Evolutionary conservation across 1,140 invertebrate genomes (phyloP), one percentile per base, ranked within the genome.

Genomic region (Drosophila aff.): DNA sequence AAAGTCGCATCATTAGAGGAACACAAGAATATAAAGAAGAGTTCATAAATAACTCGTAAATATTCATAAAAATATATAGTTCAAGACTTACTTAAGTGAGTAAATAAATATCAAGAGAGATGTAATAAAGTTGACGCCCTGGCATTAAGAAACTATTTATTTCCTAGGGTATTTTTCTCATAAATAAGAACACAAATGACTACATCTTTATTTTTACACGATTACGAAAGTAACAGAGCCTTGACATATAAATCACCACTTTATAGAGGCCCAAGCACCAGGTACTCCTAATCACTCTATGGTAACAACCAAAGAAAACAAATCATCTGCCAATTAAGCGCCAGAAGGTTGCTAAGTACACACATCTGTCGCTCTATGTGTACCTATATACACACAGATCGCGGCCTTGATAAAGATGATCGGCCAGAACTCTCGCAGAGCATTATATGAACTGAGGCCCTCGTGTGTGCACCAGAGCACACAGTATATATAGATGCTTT

Each of bases 351-450:
- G 49, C 50, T 38, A 62, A 77, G 58, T 68, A 68, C 55, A 59
- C 63, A 55, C 41, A 52, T 72, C 40, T 73, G 61, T 58, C 23
- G 43, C 26, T 55, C 63, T 61, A 46, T 50, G 60, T 67, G 61
- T 44, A 36, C 46, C 36, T 28, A 77, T 77, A 61, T 47, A 61
- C 78, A 83, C 62, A 76, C 53, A 73, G 84, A 87, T 87, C 62
- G 41, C 43, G 77, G 73, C 83, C 84, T 87, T 87, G 83, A 87
- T 87, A 89, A 81, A 80, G 81, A 77, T 89, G 84, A 83, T 87
- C 72, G 57, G 47, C 47, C 74, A 76, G 53, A 53, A 68, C 44
- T 68, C 47, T 57, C 57, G 41, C 76, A 64, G 76, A 72, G 75
- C 53, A 62, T 38, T 79, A 38, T 76, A 73, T 81, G 81, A 83